Evolutionary conservation across 1,140 invertebrate species (phyloP), one percentile per base, ranked within the genome.

Genomic region (Melitaea cinxia): DNA sequence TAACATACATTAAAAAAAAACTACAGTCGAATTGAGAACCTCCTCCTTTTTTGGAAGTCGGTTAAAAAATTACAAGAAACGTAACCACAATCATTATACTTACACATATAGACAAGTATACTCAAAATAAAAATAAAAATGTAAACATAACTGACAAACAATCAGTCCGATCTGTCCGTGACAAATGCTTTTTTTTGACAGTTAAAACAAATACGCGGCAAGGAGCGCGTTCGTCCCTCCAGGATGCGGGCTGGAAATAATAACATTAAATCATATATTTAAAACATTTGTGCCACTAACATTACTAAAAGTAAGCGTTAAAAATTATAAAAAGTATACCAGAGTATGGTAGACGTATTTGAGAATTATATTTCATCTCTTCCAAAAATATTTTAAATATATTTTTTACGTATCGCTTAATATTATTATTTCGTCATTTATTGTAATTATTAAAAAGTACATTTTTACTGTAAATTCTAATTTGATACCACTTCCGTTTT

Each of bases 201-300:
- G 67, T 53, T 42, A 70, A 80, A 74, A 80, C 75, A 80, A 80
- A 80, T 75, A 77, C 35, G 39, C 55, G 35, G 28, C n/a, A 9
- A 28, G 53, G 28, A 54, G 54, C 57, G 17, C 9, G 42, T 47
- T 39, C 61, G 45, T 65, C 63, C 60, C 56, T 15, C 1, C 19
- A 2, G 15, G 1, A 49, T 28, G 68, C 69, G 69, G 75, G 73
- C 67, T 71, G 75, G 71, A 62, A 58, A 37, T 56, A 59, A 73
- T 58, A 57, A 65, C 66, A 68, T 73, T 47, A 47, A 68, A 72
- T 73, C 71, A 68, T 70, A 73, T 57, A 73, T 72, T 72, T 75
- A 65, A 70, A 69, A 74, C 19, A 56, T 56, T 23, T 24, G 14
- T 9, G 10, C n/a, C 49, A 7, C 26, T 54, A 54, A 7, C 5